Base-by-base conservation (phyloP, 2,888 invertebrate species). In the Laothoe populi region DNA sequence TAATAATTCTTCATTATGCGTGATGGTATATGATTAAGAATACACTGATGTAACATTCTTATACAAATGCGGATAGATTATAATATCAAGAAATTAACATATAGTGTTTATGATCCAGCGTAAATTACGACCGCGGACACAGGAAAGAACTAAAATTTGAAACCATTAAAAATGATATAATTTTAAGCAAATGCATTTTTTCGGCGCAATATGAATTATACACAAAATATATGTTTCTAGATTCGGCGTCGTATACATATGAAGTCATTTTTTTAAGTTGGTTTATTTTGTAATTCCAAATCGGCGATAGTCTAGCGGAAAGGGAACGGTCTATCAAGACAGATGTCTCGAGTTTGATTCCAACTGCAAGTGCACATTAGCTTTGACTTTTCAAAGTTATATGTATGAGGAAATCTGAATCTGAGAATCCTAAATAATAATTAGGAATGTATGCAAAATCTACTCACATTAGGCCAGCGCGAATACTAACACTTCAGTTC, bases 201-300 rank as follows among this genome's bases (percentile, higher is more conserved):
- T 48, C 19, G 46, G 13, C 21, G 13, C 11, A 48, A 24, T 48
- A 48, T 48, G 13, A 48, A 48, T 48, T 48, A 23, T 48, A 21
- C 21, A 23, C 24, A 19, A 16, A 42, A 13, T n/a, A n/a, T 4
- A 44, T 31, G 5, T 31, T 26, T 44, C 3, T 19, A 44, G 4
- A 7, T 44, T 8, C 19, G 19, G 8, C 19, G 19, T 8, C 19
- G 44, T 44, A 16, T 16, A n/a, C n/a, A n/a, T n/a, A 8, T n/a
- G 44, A 19, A 4, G 44, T 8, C 44, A 44, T 44, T 44, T 44
- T 44, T n/a, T n/a, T n/a, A n/a, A n/a, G n/a, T n/a, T n/a, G n/a
- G 8, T 44, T 13, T 40, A 13, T 0, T 13, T 40, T 40, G n/a
- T n/a, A 13, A 13, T 40, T 4, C 26, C 26, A 26, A 26, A 26